Evolutionary conservation across 2,888 invertebrate species (phyloP).

Genomic region (Heteropelma amictum): DNA sequence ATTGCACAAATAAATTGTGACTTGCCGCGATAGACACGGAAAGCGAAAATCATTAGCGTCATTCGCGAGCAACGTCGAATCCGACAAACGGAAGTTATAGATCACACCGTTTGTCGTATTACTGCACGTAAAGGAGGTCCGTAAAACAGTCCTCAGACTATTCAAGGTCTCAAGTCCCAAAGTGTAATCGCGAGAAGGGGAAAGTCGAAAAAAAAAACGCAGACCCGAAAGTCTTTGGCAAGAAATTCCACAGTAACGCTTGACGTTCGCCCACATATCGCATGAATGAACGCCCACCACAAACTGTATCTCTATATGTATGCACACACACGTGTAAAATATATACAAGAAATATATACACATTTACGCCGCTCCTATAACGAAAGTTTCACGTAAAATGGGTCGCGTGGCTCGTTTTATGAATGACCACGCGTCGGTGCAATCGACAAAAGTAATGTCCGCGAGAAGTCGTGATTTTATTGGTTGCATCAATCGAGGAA

Average conservation of each 20-base stretch:
- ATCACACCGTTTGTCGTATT: conserved; percentile 21
- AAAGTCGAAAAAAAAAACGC: conserved; percentile 11
- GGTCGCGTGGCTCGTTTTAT: conserved; percentile 56
- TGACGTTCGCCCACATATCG: conserved; percentile 52
- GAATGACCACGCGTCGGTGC: conserved; percentile 49
- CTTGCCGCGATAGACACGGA: neutral
- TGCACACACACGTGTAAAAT: neutral
- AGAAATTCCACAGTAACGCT: conserved; percentile 55
- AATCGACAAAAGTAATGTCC: neutral
- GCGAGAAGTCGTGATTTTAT: neutral
- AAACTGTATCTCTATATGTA: conserved; percentile 17
- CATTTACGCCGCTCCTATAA: conserved; percentile 55
- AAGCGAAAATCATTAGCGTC: neutral
- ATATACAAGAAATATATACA: conserved; percentile 39
- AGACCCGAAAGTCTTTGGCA: conserved; percentile 53
- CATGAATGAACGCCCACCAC: conserved; percentile 55
- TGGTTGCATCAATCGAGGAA: neutral
- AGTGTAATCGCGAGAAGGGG: conserved; percentile 23
- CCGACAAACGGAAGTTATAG: conserved; percentile 17
- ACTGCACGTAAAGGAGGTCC: neutral
- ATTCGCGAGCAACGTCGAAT: neutral
- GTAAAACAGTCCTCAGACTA: conserved; percentile 23
- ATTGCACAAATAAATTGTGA: too few relatives aligned
- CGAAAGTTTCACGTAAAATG: conserved; percentile 55
- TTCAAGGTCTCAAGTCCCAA: conserved; percentile 12